These are phyloP conservation scores for Reticulitermes lucifugus DNA, from an alignment of 2,888 invertebrate species.

Conservation along the genomic window DNA sequence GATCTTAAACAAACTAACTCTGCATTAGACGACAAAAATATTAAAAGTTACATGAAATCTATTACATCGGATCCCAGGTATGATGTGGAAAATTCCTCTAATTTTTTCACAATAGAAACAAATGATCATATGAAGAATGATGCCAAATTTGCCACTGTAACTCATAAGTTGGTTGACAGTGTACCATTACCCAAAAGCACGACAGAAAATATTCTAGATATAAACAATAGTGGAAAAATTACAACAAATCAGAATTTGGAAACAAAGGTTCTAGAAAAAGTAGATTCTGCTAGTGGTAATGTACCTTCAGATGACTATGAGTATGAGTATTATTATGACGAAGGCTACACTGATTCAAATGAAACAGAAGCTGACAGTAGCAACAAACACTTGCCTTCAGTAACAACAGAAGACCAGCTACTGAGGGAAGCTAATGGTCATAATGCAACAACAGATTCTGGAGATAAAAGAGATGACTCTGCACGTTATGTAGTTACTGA, in stretches of 20 bases:
- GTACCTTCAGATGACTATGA: slow-evolving; percentile 5
- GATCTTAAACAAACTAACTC: neutral
- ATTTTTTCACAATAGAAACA: neutral
- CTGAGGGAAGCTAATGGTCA: neutral
- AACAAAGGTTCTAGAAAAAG: neutral
- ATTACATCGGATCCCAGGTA: neutral
- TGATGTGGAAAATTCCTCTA: neutral
- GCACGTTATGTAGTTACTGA: neutral
- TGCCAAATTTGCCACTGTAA: neutral
- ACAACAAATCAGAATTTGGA: neutral
- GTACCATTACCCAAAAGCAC: neutral
- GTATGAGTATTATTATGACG: slow-evolving; percentile 27
- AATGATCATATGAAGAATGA: neutral
- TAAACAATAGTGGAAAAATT: neutral
- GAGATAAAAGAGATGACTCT: neutral
- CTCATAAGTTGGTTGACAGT: neutral
- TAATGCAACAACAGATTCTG: neutral
- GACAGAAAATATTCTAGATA: neutral
- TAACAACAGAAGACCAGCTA: neutral
- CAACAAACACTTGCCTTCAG: neutral
- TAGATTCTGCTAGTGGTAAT: neutral
- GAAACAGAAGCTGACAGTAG: neutral
- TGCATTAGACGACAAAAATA: neutral
- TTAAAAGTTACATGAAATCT: neutral
- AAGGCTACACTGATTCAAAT: neutral